phyloP scores from a whole-genome alignment of 2,888 invertebrate genomes.

The Drosophila melanocephala region DNA sequence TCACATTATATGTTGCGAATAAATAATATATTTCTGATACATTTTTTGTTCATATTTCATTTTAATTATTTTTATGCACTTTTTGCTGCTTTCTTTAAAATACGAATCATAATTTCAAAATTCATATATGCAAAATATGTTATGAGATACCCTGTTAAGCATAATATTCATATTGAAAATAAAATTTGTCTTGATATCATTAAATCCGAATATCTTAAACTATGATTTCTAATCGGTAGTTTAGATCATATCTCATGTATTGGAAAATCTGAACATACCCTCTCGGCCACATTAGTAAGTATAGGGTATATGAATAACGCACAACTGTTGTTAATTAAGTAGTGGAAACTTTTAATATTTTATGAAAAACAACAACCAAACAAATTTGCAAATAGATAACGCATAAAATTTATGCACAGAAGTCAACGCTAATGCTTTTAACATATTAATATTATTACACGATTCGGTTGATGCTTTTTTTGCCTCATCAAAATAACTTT shows the following conservation, averaged over 20 bases:
- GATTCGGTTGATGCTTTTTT: slow-evolving; percentile 7
- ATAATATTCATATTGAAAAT: too few relatives aligned
- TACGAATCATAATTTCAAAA: background rate
- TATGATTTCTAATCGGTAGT: background rate
- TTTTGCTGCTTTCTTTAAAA: slow-evolving; percentile 30
- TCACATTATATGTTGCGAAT: slow-evolving; percentile 51
- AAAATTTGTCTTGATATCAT: background rate
- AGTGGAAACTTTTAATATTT: slow-evolving; percentile 24
- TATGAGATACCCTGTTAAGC: slow-evolving; percentile 9
- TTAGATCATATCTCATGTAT: background rate
- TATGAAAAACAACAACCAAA: slow-evolving; percentile 27
- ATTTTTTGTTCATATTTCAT: slow-evolving; percentile 45
- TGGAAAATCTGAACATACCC: background rate
- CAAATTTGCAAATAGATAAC: slow-evolving; percentile 42
- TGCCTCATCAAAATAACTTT: slow-evolving; percentile 14
- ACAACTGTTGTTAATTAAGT: slow-evolving; percentile 40
- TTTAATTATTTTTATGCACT: slow-evolving; percentile 30
- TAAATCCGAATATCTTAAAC: background rate
- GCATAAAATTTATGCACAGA: slow-evolving; percentile 48
- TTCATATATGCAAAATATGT: fast-evolving
- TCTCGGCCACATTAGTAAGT: too few relatives aligned
- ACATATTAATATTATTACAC: slow-evolving; percentile 20
- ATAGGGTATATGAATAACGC: slow-evolving; percentile 8
- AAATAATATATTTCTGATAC: slow-evolving; percentile 31
- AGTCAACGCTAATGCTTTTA: slow-evolving; percentile 58